Evolutionary conservation across 2,797 vertebrate genomes (phyloP).

Genomic region (Geotrypetes seraphini): DNA sequence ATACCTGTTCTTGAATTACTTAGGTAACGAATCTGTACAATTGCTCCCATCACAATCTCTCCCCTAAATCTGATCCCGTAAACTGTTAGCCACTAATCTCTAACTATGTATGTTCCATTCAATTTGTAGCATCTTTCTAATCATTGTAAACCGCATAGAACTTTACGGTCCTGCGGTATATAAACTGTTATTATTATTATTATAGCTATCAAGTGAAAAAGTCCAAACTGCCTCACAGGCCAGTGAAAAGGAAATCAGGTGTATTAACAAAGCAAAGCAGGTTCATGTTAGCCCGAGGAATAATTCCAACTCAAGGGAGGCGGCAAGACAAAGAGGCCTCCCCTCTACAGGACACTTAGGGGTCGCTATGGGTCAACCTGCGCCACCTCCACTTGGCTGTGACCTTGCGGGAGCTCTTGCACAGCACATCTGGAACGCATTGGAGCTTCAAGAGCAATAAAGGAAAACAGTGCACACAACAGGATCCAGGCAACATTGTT

Average conservation of each 20-base stretch:
- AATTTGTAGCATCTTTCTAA: too few species aligned
- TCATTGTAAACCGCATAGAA: too few species aligned
- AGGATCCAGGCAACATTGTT: not conserved
- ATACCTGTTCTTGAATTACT: too few species aligned
- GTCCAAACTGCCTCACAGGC: too few species aligned
- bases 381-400: constrained; percentile 38
- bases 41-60: too few species aligned
- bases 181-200: too few species aligned
- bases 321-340: constrained; percentile 3
- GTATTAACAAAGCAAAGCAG: not conserved
- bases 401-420: constrained; percentile 34
- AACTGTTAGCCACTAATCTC: too few species aligned
- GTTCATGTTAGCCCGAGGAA: constrained; percentile 15
- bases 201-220: too few species aligned
- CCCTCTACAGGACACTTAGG: constrained; percentile 20
- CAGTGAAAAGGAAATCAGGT: constrained; percentile 1
- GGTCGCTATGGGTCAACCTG: constrained; percentile 33
- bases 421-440: constrained; percentile 49
- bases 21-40: too few species aligned
- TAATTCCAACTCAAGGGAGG: not conserved
- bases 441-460: constrained; percentile 44
- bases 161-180: too few species aligned
- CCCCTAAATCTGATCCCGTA: too few species aligned
- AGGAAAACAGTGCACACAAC: constrained; percentile 30
- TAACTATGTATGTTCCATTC: too few species aligned